Evolutionary conservation across 1,140 invertebrate species (phyloP).

Genomic region (Pygmarrhopalites habei): DNA sequence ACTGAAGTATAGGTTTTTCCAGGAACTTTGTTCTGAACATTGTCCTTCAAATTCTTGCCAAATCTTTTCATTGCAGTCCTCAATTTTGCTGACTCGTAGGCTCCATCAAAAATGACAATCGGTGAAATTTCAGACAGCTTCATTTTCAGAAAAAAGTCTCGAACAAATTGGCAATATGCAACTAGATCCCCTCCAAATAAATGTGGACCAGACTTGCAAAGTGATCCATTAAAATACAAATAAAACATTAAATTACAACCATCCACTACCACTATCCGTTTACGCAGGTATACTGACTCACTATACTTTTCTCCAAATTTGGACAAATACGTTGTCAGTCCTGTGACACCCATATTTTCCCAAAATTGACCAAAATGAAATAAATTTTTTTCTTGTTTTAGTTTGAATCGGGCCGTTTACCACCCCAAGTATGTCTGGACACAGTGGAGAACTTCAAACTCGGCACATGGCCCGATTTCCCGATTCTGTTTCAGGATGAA

Average conservation of each 20-base stretch:
- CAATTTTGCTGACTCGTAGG: slow-evolving; percentile 41
- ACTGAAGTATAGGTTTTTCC: slow-evolving; percentile 16
- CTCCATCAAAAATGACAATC: slow-evolving; percentile 50
- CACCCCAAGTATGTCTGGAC: no score
- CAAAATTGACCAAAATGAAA: no score
- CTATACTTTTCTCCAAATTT: slow-evolving; percentile 12
- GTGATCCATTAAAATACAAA: slow-evolving; percentile 42
- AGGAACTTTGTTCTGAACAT: slow-evolving; percentile 4
- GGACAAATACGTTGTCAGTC: slow-evolving; percentile 7
- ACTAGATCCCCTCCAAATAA: slow-evolving; percentile 49
- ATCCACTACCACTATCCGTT: slow-evolving; percentile 44
- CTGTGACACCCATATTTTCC: slow-evolving; percentile 18
- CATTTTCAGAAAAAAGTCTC: slow-evolving; percentile 45
- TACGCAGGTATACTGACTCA: not conserved
- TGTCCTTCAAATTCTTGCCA: slow-evolving; percentile 33
- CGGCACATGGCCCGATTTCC: no score
- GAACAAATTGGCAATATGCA: slow-evolving; percentile 42
- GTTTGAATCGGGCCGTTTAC: no score
- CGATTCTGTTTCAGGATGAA: no score
- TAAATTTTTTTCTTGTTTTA: no score
- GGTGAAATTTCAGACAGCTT: slow-evolving; percentile 46
- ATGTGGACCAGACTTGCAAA: slow-evolving; percentile 26
- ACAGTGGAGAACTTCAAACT: no score
- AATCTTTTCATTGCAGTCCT: slow-evolving; percentile 43
- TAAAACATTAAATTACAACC: slow-evolving; percentile 48